Percentiles rank a stretch among this genome's conserved stretches.
Evolutionary conservation across 2,888 invertebrate species (phyloP).

Genomic region (Caenorhabditis sp.): DNA sequence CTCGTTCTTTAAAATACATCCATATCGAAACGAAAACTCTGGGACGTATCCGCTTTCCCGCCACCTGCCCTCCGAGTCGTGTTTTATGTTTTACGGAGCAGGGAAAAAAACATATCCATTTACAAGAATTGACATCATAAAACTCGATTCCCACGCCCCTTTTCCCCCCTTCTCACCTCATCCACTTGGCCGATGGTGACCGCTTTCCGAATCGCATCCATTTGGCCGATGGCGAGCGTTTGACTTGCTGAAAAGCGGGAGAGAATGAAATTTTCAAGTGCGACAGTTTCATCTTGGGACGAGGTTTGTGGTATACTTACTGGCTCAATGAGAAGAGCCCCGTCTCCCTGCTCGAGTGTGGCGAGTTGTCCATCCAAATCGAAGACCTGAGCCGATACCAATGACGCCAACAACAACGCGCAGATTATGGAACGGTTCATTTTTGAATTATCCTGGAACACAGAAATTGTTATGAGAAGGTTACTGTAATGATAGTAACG

Average conservation of each 20-base stretch:
- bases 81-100: not conserved
- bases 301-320: constrained; percentile 13
- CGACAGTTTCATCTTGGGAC: too few species aligned
- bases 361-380: constrained; percentile 40
- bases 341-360: constrained; percentile 18
- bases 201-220: constrained; percentile 82
- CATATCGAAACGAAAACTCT: not conserved
- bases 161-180: constrained; percentile 71
- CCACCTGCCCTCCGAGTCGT: too few species aligned
- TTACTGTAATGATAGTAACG: not conserved
- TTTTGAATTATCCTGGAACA: constrained; percentile 26
- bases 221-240: constrained; percentile 78
- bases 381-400: constrained; percentile 46
- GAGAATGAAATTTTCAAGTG: constrained; percentile 11
- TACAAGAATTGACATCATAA: constrained; percentile 23
- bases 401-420: constrained; percentile 22
- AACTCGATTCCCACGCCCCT: constrained; percentile 18
- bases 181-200: constrained; percentile 81
- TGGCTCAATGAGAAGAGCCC: constrained; percentile 39
- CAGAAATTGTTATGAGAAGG: not conserved
- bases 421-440: constrained; percentile 47
- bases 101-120: constrained; percentile 20
- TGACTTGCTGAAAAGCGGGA: constrained; percentile 50
- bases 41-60: not conserved
- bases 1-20: constrained; percentile 15